phyloP scores from a whole-genome alignment of 2,113 vertebrate species.

The Tychaedon coryphoeus region DNA sequence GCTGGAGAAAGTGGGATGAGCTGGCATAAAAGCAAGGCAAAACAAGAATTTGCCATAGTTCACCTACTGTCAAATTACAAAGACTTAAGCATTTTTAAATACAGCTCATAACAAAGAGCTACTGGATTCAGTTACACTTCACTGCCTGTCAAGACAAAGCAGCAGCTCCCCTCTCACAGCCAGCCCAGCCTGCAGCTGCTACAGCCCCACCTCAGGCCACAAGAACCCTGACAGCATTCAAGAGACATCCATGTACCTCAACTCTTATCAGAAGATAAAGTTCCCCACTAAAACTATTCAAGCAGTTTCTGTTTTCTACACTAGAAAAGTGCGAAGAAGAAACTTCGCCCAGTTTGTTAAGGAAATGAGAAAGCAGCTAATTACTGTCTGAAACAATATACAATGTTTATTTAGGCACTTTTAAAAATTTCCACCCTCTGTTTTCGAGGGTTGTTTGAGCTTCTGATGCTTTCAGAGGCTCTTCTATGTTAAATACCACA shows the following conservation, averaged over 20 bases:
- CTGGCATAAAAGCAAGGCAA: neutral
- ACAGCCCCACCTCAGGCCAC: neutral
- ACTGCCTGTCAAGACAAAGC: neutral
- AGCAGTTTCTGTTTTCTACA: neutral
- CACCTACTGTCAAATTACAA: neutral
- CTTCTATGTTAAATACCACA: neutral
- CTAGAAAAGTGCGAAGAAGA: neutral
- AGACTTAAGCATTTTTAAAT: neutral
- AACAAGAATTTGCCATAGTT: neutral
- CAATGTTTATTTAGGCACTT: neutral
- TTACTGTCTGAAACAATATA: neutral
- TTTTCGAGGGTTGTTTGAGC: neutral
- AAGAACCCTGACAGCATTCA: neutral
- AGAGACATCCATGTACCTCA: neutral
- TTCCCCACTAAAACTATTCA: neutral
- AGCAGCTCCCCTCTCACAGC: neutral
- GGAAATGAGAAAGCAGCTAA: neutral
- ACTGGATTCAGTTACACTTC: neutral
- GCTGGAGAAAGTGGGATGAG: neutral
- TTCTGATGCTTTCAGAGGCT: neutral
- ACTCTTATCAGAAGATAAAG: neutral
- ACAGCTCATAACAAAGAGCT: neutral
- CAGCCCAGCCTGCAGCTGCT: neutral
- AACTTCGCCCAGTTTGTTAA: neutral
- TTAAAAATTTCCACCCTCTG: neutral